Percentiles rank a stretch among this genome's conserved stretches.
Conservation (phyloP, 2,797 vertebrate genomes). For the Liparis tanakae region DNA sequence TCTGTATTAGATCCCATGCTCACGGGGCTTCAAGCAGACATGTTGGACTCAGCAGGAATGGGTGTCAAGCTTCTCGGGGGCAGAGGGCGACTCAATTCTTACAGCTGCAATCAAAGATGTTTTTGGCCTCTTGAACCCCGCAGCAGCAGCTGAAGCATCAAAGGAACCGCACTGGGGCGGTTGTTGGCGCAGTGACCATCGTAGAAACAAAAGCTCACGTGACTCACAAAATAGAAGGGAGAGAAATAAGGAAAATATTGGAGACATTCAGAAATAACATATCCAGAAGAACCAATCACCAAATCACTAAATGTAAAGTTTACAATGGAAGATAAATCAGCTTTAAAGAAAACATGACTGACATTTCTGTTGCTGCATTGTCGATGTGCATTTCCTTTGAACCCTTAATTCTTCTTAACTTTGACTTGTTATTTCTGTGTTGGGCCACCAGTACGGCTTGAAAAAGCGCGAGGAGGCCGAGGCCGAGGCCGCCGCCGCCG, state of each 20-base stretch:
- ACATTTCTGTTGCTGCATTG: not conserved
- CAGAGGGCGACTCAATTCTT: not conserved
- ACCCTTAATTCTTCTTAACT: not conserved
- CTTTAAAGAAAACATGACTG: not conserved
- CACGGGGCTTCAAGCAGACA: not conserved
- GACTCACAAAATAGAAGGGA: not conserved
- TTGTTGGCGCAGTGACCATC: not conserved
- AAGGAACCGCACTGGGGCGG: not conserved
- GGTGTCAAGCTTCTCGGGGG: not conserved
- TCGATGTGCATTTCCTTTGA: not conserved
- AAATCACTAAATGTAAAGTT: not conserved
- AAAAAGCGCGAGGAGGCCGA: constrained; percentile 97
- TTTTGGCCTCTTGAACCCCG: not conserved
- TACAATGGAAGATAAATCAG: not conserved
- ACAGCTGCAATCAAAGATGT: not conserved
- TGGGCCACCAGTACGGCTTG: constrained; percentile 78
- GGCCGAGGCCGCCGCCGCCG: constrained; percentile 92
- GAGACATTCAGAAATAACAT: not conserved
- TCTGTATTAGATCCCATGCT: not conserved
- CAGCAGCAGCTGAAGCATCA: not conserved
- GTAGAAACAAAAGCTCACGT: not conserved
- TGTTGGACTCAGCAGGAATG: constrained; percentile 4
- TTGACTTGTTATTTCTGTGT: not conserved
- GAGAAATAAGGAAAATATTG: not conserved
- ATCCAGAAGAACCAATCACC: not conserved